Evolutionary conservation across 35 echinoderm and acorn worm genomes (phyloP).

Genomic region (Diadema setosum): DNA sequence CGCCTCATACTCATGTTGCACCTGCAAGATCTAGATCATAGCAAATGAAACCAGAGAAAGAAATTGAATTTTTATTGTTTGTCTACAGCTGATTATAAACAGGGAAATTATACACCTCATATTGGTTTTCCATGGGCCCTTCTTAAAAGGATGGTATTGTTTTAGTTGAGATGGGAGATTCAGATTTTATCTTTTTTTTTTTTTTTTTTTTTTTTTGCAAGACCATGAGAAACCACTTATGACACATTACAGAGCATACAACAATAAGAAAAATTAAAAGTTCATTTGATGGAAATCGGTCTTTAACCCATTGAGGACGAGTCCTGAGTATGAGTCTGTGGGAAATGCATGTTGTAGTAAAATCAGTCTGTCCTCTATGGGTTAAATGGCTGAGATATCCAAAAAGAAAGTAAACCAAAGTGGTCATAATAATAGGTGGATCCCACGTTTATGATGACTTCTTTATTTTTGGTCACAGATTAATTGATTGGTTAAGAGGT

Average conservation of each 20-base stretch:
- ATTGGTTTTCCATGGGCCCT: not conserved
- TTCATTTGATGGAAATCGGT: too few relatives aligned
- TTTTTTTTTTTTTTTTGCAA: not conserved
- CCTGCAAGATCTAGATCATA: conserved; percentile 60
- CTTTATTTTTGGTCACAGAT: too few relatives aligned
- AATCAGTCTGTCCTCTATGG: too few relatives aligned
- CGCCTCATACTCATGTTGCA: conserved; percentile 67
- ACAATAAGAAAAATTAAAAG: too few relatives aligned
- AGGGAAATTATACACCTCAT: not conserved
- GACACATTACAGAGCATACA: not conserved
- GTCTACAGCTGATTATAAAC: not conserved
- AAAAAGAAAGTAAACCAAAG: too few relatives aligned
- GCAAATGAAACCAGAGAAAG: not conserved
- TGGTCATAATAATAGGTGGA: too few relatives aligned
- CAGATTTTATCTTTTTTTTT: not conserved
- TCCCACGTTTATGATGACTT: too few relatives aligned
- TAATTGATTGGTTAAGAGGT: too few relatives aligned
- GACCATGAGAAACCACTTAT: not conserved
- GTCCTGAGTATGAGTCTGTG: too few relatives aligned
- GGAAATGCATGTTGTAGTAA: too few relatives aligned
- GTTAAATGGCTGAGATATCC: too few relatives aligned
- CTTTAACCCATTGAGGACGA: too few relatives aligned
- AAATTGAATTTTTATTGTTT: not conserved
- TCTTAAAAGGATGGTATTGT: not conserved
- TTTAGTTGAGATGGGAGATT: not conserved